Base-by-base conservation (phyloP, 2,113 vertebrate genomes). In the Apistogramma diplotaenia region DNA sequence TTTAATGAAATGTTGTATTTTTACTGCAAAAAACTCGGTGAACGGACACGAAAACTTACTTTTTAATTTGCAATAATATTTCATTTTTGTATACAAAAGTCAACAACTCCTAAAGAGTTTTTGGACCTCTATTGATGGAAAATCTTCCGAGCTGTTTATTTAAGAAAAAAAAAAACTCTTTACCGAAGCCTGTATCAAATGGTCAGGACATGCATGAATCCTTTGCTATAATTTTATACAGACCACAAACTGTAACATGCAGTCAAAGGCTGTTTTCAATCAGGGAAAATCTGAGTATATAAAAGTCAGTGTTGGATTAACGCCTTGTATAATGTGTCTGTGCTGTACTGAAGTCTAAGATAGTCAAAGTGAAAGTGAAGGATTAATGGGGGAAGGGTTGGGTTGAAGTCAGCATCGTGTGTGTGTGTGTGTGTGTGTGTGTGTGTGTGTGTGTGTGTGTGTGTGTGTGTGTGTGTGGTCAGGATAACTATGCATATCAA, bases 281-380 rank as follows among this genome's bases (percentile, higher is more conserved):
- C 27, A 5, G 65, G 43, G 25, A 2, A 51, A 29, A 18, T 16
- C 6, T 6, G 8, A 5, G 40, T 70, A 43, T 29, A 49, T 29
- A 13, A 18, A 16, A 0, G 6, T 19, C n/a, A 46, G 23, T 3
- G 18, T 46, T 67, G 23, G 25, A 29, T 11, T 70, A 5, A 70
- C 27, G 18, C 23, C 43, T 29, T 25, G 13, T 18, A 40, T 8
- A 49, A 16, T 46, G 62, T 27, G 46, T 40, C 7, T 18, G 15
- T 7, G 16, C 3, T 15, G 23, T 46, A 46, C 15, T 0, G 25
- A 46, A 46, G 23, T 16, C 10, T 8, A 29, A 0, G 0, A 49
- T 70, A 4, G 16, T 8, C 2, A 70, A 70, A 70, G 8, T 67
- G 0, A 67, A 46, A 70, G 43, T 7, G 25, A 49, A 49, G n/a